Base-by-base conservation (phyloP, 2,888 invertebrate genomes). In the Apoderus coryli region DNA sequence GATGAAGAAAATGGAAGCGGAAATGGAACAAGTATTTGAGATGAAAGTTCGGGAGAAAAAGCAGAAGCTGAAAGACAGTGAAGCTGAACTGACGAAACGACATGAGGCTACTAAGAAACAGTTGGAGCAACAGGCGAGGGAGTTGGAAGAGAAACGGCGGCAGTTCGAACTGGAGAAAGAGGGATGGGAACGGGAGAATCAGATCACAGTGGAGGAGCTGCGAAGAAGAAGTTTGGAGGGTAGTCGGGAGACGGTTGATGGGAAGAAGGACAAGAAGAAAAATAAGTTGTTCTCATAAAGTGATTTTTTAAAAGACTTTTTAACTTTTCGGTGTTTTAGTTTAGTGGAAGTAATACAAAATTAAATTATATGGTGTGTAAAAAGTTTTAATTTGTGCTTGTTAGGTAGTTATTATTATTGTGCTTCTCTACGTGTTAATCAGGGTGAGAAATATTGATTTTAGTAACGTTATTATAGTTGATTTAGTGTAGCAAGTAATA, bases 1-100 rank as follows among this genome's bases (percentile, higher is more conserved):
- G 60, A 89, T 95, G 85, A 93, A 93, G 64, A 93, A 93, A 59
- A 92, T 92, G 89, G 95, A 96, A 60, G 78, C 79, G 23, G 95
- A 95, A 60, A 92, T 96, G 90, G 95, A 96, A 56, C 22, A 37
- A 33, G 95, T 96, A 41, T 96, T 96, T 60, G 92, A 95, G 58
- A 86, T 89, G 79, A 96, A 96, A 64, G 95, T 88, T 28, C 75
- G 72, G 50, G 95, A 95, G 60, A 93, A 95, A 65, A 85, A 84
- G 54, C 86, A 89, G 50, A 93, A 93, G 59, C 69, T 95, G 46
- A 88, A 88, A 61, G 93, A 95, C 58, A 89, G 90, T 1, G 95
- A 95, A 58, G 67, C 77, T 41, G 93, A 95, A 70, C 62, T 93
- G 50, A 84, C 86, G 53, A 72, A 86, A 54, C 72, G 92, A 45